These are phyloP conservation scores for Alethe diademata DNA, from an alignment of 2,113 vertebrate species.

Conservation along the genomic window DNA sequence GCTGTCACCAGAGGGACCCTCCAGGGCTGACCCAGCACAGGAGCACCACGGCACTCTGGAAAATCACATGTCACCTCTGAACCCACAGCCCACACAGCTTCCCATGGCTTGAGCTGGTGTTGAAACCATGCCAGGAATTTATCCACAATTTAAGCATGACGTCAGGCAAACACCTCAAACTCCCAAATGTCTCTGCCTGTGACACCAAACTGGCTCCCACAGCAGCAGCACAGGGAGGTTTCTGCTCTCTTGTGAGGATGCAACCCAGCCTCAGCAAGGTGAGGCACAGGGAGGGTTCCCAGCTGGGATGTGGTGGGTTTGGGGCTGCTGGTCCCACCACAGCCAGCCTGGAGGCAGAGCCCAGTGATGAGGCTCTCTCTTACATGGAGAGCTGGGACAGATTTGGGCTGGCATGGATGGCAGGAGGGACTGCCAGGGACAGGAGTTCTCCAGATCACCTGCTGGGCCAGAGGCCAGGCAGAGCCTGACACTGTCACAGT, in stretches of 20 bases:
- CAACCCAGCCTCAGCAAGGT: neutral
- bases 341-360: neutral
- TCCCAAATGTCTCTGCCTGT: neutral
- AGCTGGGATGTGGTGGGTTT: neutral
- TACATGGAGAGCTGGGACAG: fast-evolving
- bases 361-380: neutral
- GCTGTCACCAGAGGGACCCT: neutral
- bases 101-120: fast-evolving
- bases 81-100: neutral
- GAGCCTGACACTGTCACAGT: neutral
- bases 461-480: neutral
- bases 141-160: neutral
- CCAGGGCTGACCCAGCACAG: too few species aligned
- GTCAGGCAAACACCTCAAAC: fast-evolving
- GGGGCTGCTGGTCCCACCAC: neutral
- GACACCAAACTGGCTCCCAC: neutral
- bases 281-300: neutral
- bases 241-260: neutral
- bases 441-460: neutral
- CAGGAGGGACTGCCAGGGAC: neutral
- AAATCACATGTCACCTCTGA: fast-evolving
- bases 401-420: neutral
- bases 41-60: neutral
- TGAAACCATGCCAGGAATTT: neutral
- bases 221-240: neutral